Base-by-base conservation (phyloP, 2,797 vertebrate genomes). In the Saxicola maurus region DNA sequence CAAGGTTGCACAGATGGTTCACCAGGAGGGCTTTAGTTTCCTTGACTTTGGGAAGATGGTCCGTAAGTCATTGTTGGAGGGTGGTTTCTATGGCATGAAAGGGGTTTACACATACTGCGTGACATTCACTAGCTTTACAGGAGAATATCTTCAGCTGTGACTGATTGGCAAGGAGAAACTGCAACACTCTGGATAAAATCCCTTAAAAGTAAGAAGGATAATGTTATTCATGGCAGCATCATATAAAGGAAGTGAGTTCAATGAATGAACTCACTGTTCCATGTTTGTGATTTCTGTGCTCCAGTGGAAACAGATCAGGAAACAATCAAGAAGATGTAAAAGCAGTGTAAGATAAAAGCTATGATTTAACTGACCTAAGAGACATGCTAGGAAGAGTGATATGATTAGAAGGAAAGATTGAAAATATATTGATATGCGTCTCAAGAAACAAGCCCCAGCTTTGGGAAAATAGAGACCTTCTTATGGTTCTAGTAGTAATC, bases 31-130 rank as follows among this genome's bases (percentile, higher is more conserved):
- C 21, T 71, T 74, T 87, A 48, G 35, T 82, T 85, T 85, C 33
- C 65, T 83, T 87, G 76, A 74, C 68, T 92, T 91, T 25, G 31
- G 57, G 65, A 89, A 87, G 87, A 64, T 60, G 21, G 3, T 82
- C 49, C 38, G 24, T 86, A 76, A 89, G 27, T 82, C 60, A 60
- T 25, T 62, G 48, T 33, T 80, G 38, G 17, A 87, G 42, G 2
- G 27, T 67, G 21, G 53, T 51, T 93, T 92, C 64, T 45, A 4
- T 45, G 52, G 66, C 42, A 23, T 85, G 38, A 87, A 93, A 91
- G 46, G 19, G 2, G 3, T 68, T 88, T 82, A 65, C 28, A 37
- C 24, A 17, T 66, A 64, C 57, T 91, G 30, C 6, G 1, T 64
- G n/a, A 51, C 9, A 48, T 74, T 80, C 46, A 56, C 10, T 86